Conservation (phyloP, 2,113 vertebrate genomes). For the Apteryx owenii region DNA sequence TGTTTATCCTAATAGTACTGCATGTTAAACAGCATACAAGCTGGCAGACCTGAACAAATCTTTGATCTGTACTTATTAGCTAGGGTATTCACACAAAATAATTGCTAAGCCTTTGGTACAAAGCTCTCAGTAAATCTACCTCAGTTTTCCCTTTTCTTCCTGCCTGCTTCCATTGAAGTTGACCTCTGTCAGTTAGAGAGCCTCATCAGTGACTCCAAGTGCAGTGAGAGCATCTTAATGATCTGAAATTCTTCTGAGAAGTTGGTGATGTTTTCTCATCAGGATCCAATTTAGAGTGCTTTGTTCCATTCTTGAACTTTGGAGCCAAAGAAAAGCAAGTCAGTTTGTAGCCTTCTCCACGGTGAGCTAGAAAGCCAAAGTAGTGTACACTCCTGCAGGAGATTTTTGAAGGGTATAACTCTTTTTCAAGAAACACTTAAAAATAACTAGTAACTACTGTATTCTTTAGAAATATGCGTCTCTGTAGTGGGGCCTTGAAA, state of each 20-base stretch:
- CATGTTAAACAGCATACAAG: slow-evolving; percentile 76
- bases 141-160: slow-evolving; percentile 81
- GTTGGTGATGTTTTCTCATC: slow-evolving; percentile 91
- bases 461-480: slow-evolving; percentile 28
- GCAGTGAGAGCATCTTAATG: slow-evolving; percentile 85
- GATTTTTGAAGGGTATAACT: slow-evolving; percentile 67
- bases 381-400: slow-evolving; percentile 73
- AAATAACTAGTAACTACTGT: slow-evolving; percentile 67
- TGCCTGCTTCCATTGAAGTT: slow-evolving; percentile 82
- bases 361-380: slow-evolving; percentile 75
- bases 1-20: slow-evolving; percentile 76
- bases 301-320: slow-evolving; percentile 90
- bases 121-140: slow-evolving; percentile 81
- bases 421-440: slow-evolving; percentile 73
- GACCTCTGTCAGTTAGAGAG: slow-evolving; percentile 86
- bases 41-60: slow-evolving; percentile 78
- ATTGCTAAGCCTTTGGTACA: slow-evolving; percentile 77
- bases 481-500: neutral
- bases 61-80: slow-evolving; percentile 84
- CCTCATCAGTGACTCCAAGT: slow-evolving; percentile 83
- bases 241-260: slow-evolving; percentile 89
- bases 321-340: slow-evolving; percentile 82
- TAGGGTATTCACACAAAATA: slow-evolving; percentile 79
- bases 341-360: slow-evolving; percentile 77
- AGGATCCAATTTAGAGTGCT: slow-evolving; percentile 93